Conservation (phyloP, 2,797 vertebrate species). For the Galagoides demidoff region DNA sequence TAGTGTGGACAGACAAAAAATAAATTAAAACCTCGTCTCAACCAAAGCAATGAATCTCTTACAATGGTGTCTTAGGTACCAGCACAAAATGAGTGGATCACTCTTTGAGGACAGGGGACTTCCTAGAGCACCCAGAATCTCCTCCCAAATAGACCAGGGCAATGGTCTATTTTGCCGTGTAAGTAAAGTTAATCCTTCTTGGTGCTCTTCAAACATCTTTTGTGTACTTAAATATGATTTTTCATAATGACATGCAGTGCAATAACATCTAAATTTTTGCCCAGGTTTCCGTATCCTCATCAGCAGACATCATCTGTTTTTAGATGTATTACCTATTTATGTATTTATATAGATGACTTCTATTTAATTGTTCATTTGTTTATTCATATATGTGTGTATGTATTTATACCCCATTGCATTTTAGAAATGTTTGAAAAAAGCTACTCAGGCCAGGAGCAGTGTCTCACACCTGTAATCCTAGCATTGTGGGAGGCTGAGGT, state of each 20-base stretch:
- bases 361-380: slow-evolving; percentile 52
- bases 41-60: not conserved
- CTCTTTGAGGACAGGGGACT: not conserved
- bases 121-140: not conserved
- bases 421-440: slow-evolving; percentile 57
- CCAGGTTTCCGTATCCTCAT: not conserved
- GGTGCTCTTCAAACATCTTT: not conserved
- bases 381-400: slow-evolving; percentile 29
- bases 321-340: not conserved
- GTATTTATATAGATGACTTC: not conserved
- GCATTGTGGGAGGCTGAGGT: not conserved
- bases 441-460: not conserved
- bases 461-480: not conserved
- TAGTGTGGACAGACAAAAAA: not conserved
- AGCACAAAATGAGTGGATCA: not conserved
- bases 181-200: not conserved
- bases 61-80: not conserved
- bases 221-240: slow-evolving; percentile 19
- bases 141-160: not conserved
- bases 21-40: not conserved
- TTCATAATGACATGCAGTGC: not conserved
- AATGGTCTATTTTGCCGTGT: not conserved
- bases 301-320: not conserved
- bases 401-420: slow-evolving; percentile 36
- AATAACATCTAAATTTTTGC: slow-evolving; percentile 8